These are phyloP conservation scores for Trichogramma pretiosum DNA, from an alignment of 1,140 invertebrate genomes.

Conservation along the genomic window DNA sequence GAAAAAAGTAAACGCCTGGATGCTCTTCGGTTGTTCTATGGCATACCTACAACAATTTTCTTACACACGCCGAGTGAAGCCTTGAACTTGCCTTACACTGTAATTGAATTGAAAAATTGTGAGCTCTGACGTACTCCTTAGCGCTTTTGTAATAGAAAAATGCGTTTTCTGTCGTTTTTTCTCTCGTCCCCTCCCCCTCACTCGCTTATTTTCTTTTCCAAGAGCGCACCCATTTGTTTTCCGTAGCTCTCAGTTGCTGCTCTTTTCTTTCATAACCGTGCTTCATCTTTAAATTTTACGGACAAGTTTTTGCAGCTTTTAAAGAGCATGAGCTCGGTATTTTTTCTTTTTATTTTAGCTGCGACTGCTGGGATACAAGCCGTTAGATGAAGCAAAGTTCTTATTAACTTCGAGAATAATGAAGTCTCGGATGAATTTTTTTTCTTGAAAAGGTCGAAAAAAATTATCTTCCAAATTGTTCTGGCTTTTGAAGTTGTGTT, in stretches of 20 bases:
- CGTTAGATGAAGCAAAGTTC: not conserved
- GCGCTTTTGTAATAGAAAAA: too few relatives aligned
- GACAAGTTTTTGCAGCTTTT: not conserved
- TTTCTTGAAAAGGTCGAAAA: too few relatives aligned
- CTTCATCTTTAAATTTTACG: conserved; percentile 9
- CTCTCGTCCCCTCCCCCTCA: conserved; percentile 1
- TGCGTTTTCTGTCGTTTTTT: conserved; percentile 7
- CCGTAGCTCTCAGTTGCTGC: not conserved
- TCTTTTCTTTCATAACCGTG: conserved; percentile 6
- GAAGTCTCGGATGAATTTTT: too few relatives aligned
- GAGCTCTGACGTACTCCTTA: too few relatives aligned
- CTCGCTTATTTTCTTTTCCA: conserved; percentile 1
- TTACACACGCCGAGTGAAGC: conserved; percentile 6
- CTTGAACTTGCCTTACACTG: conserved; percentile 16
- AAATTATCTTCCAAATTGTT: too few relatives aligned
- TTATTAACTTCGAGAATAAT: conserved; percentile 3
- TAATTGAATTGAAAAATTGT: conserved; percentile 16
- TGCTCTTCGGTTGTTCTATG: too few relatives aligned
- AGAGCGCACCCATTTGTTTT: conserved; percentile 9
- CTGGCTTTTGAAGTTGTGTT: too few relatives aligned
- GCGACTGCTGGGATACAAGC: too few relatives aligned
- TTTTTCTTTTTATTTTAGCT: conserved; percentile 2
- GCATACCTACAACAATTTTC: too few relatives aligned
- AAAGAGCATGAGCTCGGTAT: conserved; percentile 6
- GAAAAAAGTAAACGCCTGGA: too few relatives aligned